These are phyloP conservation scores for Lepus oiostolus DNA, from an alignment of 2,797 vertebrate species.

Conservation along the genomic window DNA sequence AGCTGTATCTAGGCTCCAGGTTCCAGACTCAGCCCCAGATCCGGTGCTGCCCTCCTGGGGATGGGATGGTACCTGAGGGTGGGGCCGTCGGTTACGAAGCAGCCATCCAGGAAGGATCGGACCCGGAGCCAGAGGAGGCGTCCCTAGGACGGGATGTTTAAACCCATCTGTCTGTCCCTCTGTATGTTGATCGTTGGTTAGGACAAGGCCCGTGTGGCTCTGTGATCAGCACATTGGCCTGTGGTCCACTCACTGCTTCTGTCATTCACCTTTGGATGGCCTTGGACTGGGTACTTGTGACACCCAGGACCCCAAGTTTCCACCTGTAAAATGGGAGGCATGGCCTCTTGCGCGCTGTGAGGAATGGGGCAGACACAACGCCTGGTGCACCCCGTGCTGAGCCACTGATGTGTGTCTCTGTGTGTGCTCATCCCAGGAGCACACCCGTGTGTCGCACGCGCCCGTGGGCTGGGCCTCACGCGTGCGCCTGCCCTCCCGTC, in stretches of 20 bases:
- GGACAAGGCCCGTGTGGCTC: fast-evolving
- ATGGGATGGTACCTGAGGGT: no score
- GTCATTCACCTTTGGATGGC: no score
- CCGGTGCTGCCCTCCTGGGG: no score
- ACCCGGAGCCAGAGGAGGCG: fast-evolving
- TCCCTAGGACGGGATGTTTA: neutral
- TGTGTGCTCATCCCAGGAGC: fast-evolving
- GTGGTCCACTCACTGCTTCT: fast-evolving
- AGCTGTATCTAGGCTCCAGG: neutral
- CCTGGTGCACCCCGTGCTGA: no score
- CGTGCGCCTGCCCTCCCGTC: fast-evolving
- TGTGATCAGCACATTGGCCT: fast-evolving
- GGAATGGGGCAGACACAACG: no score
- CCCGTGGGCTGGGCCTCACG: fast-evolving
- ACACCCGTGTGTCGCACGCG: fast-evolving
- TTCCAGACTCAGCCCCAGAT: no score
- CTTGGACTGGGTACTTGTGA: no score
- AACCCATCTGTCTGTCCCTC: fast-evolving
- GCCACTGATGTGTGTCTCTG: no score
- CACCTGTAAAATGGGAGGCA: neutral
- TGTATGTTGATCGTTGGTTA: fast-evolving
- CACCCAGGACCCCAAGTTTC: neutral
- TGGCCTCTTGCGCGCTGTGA: no score
- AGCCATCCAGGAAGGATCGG: neutral
- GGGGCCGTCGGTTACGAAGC: neutral